These are phyloP conservation scores for Pelobates cultripes DNA, from an alignment of 2,797 vertebrate species.

Conservation along the genomic window DNA sequence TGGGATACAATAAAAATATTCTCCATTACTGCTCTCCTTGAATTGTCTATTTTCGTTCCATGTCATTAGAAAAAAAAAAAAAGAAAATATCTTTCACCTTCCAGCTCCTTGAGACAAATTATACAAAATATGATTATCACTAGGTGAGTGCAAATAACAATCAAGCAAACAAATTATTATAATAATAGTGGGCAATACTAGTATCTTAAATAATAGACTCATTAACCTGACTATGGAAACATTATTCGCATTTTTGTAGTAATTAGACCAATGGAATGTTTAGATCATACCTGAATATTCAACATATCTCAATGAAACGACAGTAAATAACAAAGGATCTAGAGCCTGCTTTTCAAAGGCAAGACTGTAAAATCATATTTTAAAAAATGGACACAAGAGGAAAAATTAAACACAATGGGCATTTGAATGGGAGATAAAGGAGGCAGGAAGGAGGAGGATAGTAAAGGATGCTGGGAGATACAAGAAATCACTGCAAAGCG, in stretches of 20 bases:
- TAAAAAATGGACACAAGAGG: constrained; percentile 62
- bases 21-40: too few species aligned
- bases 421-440: constrained; percentile 76
- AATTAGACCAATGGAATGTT: constrained; percentile 6
- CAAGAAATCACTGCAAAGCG: constrained; percentile 83
- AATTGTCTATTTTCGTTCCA: neutral
- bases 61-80: neutral
- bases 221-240: neutral
- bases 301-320: neutral
- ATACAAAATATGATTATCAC: neutral
- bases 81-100: neutral
- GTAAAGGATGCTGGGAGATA: constrained; percentile 73
- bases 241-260: neutral
- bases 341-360: constrained; percentile 40
- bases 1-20: too few species aligned
- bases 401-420: constrained; percentile 66
- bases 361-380: constrained; percentile 63
- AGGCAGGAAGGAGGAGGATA: constrained; percentile 63
- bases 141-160: neutral
- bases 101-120: too few species aligned
- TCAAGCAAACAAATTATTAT: neutral
- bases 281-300: neutral
- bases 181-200: neutral
- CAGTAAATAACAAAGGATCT: neutral
- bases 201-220: constrained; percentile 2